Evolutionary conservation across 2,113 vertebrate genomes (phyloP), one percentile per base, ranked within the genome.

Genomic region (Ascaphus truei): DNA sequence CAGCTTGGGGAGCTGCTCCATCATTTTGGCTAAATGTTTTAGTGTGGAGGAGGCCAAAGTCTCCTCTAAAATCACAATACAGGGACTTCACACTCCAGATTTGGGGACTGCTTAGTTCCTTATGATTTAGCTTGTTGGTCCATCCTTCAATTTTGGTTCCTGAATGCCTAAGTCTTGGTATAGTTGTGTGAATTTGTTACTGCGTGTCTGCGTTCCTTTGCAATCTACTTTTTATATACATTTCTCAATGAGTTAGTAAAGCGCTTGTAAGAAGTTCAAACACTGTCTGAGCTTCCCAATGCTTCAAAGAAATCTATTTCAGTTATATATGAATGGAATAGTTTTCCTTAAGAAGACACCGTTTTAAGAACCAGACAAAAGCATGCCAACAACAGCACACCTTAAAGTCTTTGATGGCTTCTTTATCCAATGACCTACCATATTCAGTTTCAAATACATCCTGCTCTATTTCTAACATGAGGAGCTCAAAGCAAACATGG

Each of bases 301-400:
- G 62, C 62, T 64, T 37, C 62, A 64, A 52, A 64, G 47, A 64
- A 64, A 64, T 64, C 33, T 62, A 43, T 47, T 62, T 45, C 37
- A 33, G 13, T 50, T 37, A 22, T 39, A 48, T 37, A 48, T 64
- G 62, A 64, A 64, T 64, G 30, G 50, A 64, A 64, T 34, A 39
- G 62, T 33, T 64, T 22, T 39, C 23, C 31, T 52, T 64, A 37
- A 36, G 33, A 37, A 64, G 62, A 52, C 16, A 18, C 18, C 10
- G 23, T 25, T 52, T 45, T 52, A 64, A 39, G 30, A 64, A 26
- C 31, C 22, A 12, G 20, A 64, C 31, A 29, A 64, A 63, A 29
- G 47, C 12, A 43, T n/a, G 15, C 62, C 62, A 52, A 12, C 30
- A 22, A 15, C 33, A 64, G 22, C 50, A 51, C 45, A 25, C 29